A percentile compares a stretch with the other conserved stretches of the same genome.
These are phyloP conservation scores for Sebastes taczanowskii DNA, from an alignment of 2,797 vertebrate genomes.

Conservation along the genomic window DNA sequence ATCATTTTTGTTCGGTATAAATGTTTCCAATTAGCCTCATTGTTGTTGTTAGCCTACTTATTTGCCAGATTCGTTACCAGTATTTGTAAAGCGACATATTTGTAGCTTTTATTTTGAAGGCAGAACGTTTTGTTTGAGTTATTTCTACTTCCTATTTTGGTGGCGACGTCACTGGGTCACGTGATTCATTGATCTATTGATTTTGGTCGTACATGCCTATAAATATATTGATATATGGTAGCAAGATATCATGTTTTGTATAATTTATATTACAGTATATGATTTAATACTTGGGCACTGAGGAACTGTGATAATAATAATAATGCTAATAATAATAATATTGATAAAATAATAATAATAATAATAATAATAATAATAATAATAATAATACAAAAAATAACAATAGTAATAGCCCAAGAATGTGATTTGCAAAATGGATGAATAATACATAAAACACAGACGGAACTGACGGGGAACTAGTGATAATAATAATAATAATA, in stretches of 20 bases:
- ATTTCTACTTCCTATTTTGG: conserved; percentile 4
- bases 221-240: not conserved
- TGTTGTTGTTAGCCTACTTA: not conserved
- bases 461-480: too few species aligned
- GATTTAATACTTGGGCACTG: not conserved
- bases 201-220: not conserved
- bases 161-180: not conserved
- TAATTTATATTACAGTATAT: not conserved
- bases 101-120: conserved; percentile 54
- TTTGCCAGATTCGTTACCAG: rapidly evolving
- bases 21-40: rapidly evolving
- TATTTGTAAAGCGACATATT: not conserved
- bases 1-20: rapidly evolving
- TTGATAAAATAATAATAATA: too few species aligned
- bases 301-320: not conserved
- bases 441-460: not conserved
- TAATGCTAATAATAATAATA: not conserved
- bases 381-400: too few species aligned
- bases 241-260: not conserved
- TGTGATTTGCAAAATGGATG: too few species aligned
- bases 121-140: not conserved
- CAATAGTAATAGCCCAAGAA: too few species aligned
- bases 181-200: conserved; percentile 5
- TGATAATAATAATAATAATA: not conserved
- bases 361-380: too few species aligned